Evolutionary conservation across 2,113 vertebrate genomes (phyloP).

Genomic region (Tringa solitaria): DNA sequence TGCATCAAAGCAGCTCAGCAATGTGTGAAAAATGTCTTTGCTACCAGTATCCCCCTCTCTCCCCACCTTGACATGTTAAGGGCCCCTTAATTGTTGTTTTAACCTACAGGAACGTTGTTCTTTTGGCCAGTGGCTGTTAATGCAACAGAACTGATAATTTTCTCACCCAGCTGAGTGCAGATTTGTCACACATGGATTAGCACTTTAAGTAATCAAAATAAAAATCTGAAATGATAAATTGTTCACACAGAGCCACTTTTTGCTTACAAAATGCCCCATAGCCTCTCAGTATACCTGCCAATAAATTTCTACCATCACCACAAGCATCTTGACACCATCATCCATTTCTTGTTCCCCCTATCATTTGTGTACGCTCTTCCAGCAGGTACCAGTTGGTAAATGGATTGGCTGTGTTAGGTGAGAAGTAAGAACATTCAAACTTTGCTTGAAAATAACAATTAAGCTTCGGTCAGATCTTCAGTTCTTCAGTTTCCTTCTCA

Average conservation of each 20-base stretch:
- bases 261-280: constrained; percentile 21
- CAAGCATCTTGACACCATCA: not conserved
- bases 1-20: constrained; percentile 44
- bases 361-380: not conserved
- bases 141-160: constrained; percentile 61
- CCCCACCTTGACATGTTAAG: not conserved
- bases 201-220: constrained; percentile 66
- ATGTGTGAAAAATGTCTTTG: constrained; percentile 71
- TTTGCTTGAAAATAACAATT: not conserved
- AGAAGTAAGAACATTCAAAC: not conserved
- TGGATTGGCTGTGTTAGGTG: not conserved
- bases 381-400: not conserved
- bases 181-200: constrained; percentile 65
- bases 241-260: constrained; percentile 57
- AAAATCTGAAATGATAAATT: constrained; percentile 61
- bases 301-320: not conserved
- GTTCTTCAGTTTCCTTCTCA: not conserved
- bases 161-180: constrained; percentile 60
- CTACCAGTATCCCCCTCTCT: constrained; percentile 16
- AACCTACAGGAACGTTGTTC: constrained; percentile 74
- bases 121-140: constrained; percentile 72
- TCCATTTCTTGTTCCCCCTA: not conserved
- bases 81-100: constrained; percentile 76
- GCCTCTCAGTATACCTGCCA: not conserved
- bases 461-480: not conserved